A percentile compares a stretch with the other conserved stretches of the same genome.
phyloP scores from a whole-genome alignment of 2,797 vertebrate genomes.

The Todus mexicanus region DNA sequence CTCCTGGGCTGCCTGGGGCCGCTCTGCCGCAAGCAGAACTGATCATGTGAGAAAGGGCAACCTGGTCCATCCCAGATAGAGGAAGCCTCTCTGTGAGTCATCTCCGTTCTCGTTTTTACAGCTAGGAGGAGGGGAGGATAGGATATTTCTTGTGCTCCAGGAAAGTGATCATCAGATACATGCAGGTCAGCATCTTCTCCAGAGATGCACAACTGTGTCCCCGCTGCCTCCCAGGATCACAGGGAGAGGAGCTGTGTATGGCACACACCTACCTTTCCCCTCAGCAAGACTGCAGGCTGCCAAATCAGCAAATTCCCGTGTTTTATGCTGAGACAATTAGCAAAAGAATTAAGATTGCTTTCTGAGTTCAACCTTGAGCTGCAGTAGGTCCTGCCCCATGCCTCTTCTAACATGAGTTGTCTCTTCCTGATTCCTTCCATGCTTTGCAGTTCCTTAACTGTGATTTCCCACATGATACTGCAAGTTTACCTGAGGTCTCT shows the following conservation, averaged over 20 bases:
- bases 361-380: background rate
- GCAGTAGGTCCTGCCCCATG: background rate
- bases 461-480: background rate
- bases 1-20: background rate
- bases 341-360: background rate
- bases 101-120: background rate
- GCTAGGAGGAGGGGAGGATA: background rate
- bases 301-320: background rate
- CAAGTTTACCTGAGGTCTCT: background rate
- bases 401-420: background rate
- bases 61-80: background rate
- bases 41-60: background rate
- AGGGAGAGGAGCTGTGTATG: background rate
- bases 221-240: background rate
- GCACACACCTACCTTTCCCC: background rate
- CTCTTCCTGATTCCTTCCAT: background rate
- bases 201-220: background rate
- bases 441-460: background rate
- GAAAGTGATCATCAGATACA: background rate
- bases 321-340: background rate
- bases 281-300: background rate
- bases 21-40: background rate
- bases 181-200: background rate
- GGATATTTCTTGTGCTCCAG: background rate
- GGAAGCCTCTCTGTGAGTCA: background rate